Percentiles rank a stretch among this genome's conserved stretches.
Conservation (phyloP, 2,113 vertebrate genomes). For the Varanus komodoensis region DNA sequence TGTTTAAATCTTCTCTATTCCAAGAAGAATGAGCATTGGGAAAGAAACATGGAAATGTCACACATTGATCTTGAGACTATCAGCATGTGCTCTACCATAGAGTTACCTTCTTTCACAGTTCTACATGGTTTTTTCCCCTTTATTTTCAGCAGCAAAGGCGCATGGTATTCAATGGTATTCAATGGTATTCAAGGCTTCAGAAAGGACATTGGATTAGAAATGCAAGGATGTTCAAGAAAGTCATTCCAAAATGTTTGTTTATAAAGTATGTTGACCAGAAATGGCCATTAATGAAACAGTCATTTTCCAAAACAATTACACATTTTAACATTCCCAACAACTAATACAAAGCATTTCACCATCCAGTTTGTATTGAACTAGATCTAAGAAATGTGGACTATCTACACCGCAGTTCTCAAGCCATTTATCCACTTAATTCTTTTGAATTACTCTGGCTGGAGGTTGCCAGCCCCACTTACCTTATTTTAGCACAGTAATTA, state of each 20-base stretch:
- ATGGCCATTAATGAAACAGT: too few species aligned
- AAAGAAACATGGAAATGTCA: background rate
- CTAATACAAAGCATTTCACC: background rate
- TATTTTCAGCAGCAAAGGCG: background rate
- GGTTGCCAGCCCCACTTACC: background rate
- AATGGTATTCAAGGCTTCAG: background rate
- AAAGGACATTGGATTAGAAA: background rate
- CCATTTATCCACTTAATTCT: background rate
- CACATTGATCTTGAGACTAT: background rate
- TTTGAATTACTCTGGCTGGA: constrained; percentile 3
- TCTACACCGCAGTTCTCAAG: background rate
- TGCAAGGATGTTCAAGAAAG: too few species aligned
- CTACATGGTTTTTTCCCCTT: background rate
- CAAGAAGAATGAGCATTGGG: background rate
- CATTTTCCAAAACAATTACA: background rate
- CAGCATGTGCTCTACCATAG: background rate
- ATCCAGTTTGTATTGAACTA: background rate
- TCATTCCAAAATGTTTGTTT: too few species aligned
- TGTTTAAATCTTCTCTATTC: background rate
- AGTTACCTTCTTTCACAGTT: background rate
- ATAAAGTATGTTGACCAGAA: too few species aligned
- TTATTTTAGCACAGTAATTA: constrained; percentile 36
- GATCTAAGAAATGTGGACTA: background rate
- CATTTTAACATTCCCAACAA: background rate
- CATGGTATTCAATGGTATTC: background rate